Conservation (phyloP, 2,888 invertebrate genomes). For the Marasmarcha lunaedactyla region DNA sequence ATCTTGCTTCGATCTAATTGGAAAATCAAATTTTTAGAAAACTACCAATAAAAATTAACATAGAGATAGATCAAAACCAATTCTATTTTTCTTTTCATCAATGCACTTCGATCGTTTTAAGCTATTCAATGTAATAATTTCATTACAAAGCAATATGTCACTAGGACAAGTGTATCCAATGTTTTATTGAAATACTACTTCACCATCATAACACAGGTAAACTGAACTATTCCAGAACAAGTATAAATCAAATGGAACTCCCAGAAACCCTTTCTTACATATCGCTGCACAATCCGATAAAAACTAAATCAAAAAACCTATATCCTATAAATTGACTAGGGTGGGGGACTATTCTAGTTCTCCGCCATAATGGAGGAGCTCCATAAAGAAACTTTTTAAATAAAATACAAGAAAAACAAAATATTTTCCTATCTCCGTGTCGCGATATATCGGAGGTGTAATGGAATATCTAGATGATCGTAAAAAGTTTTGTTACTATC, state of each 20-base stretch:
- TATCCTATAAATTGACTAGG: constrained; percentile 19
- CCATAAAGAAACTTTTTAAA: constrained; percentile 57
- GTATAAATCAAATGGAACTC: not conserved
- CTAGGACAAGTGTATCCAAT: no score
- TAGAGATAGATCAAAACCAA: no score
- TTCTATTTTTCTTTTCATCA: no score
- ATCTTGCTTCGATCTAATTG: no score
- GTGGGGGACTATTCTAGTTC: constrained; percentile 27
- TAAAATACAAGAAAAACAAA: constrained; percentile 50
- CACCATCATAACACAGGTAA: no score
- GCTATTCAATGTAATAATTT: no score
- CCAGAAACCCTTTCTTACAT: not conserved
- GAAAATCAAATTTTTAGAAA: no score
- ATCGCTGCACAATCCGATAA: not conserved
- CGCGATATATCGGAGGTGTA: constrained; percentile 42
- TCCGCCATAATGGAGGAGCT: constrained; percentile 42
- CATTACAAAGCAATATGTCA: no score
- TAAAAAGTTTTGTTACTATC: constrained; percentile 41
- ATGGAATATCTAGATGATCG: constrained; percentile 49
- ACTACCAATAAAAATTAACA: no score
- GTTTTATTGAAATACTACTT: no score
- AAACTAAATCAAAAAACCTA: constrained; percentile 5
- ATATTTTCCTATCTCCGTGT: constrained; percentile 35
- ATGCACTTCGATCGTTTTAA: no score
- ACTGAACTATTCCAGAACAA: no score